These are phyloP conservation scores for Micronisus gabar DNA, from an alignment of 2,113 vertebrate genomes.

Conservation along the genomic window DNA sequence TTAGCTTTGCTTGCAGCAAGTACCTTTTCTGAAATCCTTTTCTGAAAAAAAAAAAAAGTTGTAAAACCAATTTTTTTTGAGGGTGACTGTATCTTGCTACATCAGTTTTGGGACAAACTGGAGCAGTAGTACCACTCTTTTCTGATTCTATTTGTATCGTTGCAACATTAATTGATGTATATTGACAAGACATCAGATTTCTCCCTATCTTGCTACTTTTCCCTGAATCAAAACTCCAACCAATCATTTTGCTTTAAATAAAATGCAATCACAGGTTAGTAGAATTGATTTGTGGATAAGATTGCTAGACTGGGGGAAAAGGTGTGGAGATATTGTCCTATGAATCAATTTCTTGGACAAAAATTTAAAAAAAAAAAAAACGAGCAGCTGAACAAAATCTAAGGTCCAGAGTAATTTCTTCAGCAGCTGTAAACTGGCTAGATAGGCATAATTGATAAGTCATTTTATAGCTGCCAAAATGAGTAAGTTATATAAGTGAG, in stretches of 20 bases:
- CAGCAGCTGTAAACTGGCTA: neutral
- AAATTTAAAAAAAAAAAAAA: neutral
- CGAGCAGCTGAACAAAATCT: neutral
- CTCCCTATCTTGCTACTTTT: neutral
- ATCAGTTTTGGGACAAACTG: neutral
- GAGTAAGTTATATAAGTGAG: neutral
- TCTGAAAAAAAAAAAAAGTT: neutral
- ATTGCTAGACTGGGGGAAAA: neutral
- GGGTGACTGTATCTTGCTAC: neutral
- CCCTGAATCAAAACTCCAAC: neutral
- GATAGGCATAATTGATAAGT: neutral
- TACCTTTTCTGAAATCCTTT: neutral
- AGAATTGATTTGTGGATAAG: neutral
- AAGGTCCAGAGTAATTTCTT: neutral
- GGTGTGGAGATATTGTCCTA: neutral
- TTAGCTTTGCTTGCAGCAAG: neutral
- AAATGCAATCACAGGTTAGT: neutral
- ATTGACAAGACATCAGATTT: neutral
- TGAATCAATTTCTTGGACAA: neutral
- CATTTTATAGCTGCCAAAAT: neutral
- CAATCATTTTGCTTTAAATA: conserved; percentile 17
- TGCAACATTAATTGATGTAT: neutral
- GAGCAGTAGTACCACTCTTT: neutral
- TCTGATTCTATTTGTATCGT: neutral
- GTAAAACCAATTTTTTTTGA: neutral